Evolutionary conservation across 2,888 invertebrate genomes (phyloP), one percentile per base, ranked within the genome.

Genomic region (Tetranychus truncatus): DNA sequence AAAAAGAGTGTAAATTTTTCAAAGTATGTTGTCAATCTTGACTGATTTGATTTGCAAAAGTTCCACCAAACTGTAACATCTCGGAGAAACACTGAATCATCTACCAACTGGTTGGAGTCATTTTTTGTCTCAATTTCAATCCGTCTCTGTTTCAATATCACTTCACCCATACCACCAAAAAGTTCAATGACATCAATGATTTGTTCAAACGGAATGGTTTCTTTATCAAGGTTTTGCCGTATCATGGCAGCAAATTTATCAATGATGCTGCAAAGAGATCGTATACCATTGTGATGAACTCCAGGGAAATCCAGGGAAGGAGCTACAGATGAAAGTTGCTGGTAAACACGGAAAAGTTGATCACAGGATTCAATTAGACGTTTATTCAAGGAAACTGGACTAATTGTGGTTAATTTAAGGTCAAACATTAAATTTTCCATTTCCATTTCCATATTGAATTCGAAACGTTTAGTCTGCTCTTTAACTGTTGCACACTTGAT

Each of bases 381-480:
- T 21, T 20, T 20, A 69, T 69, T 69, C 11, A 24, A 69, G 8
- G 69, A 24, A 69, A 69, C 20, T 20, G 20, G 21, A 69, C 21
- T 24, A 20, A 69, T 24, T 15, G 55, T 3, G 55, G 55, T 55
- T 3, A 55, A 15, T 69, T 69, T 69, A 20, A 69, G 34, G 6
- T 24, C 69, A 11, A 11, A 11, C 6, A 69, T 11, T 24, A 69
- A 20, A 69, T 69, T 69, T 69, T 69, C 69, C 11, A 69, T 69
- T 69, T 69, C 69, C 11, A 69, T 24, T 20, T 69, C 69, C 69
- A 69, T 69, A 55, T 55, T 15, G 55, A 15, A 55, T 9, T 55
- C 1, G 55, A 55, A 9, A 55, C 55, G 15, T 34, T 34, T 34
- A 55, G 15, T 1, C 6, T 15, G 55, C 8, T 55, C 55, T 15